Base-by-base conservation (phyloP, 1,140 invertebrate genomes). In the Ptiloglossa arizonensis region DNA sequence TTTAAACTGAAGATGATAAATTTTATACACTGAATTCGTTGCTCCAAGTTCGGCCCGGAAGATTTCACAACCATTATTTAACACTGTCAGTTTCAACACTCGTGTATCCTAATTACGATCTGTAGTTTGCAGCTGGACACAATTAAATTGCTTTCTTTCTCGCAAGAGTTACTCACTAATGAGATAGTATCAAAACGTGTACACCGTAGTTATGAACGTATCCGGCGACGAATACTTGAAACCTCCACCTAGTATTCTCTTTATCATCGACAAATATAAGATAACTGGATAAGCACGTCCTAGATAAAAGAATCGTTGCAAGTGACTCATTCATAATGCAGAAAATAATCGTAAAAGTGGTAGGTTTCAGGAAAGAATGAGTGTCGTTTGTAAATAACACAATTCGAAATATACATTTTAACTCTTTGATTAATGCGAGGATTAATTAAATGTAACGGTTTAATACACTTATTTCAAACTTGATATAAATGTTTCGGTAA, bases 1-100 rank as follows among this genome's bases (percentile, higher is more conserved):
- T 95, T 96, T 87, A 96, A 94, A 80, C 94, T 96, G 83, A 96
- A 95, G 52, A 96, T 92, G 19, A 94, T 95, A 83, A 95, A 96
- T 87, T 96, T 96, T 62, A 96, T 93, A 85, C 94, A 94, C 73
- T 94, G 94, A 79, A 96, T 96, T 74, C 94, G 94, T 44, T 94
- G 94, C 86, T 96, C 95, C 74, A 96, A 90, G 82, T 93, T 92
- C 9, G 93, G 92, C 0, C 91, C 91, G 46, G 90, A 87, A 24
- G 59, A 80, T 69, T 90, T 89, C 9, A 71, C 75, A 56, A 80
- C 87, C 90, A 92, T 90, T 48, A 56, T 35, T 56, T 29, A 27
- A 66, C 41, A 69, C 29, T n/a, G 5, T 27, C 64, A 9, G 19
- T 62, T 79, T 29, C n/a, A 15, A 22, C 29, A 32, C 22, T 6